These are phyloP conservation scores for Spisula subtruncata DNA, from an alignment of 2,888 invertebrate species.

Conservation along the genomic window DNA sequence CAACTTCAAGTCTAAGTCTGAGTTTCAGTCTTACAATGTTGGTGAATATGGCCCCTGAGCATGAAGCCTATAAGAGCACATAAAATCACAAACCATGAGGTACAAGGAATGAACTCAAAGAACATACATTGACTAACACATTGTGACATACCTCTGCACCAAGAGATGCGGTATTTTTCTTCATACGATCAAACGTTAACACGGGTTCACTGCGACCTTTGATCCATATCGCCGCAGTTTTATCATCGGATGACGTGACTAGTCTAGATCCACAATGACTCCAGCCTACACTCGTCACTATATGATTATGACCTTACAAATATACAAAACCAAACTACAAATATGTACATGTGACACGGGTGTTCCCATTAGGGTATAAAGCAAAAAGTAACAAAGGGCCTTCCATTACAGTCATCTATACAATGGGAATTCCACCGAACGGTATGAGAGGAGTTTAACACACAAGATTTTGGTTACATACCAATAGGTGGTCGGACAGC, in stretches of 20 bases:
- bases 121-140: not conserved
- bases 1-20: too few species aligned
- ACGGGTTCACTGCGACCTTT: conserved; percentile 82
- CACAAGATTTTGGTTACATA: not conserved
- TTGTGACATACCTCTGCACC: not conserved
- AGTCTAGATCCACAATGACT: conserved; percentile 82
- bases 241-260: conserved; percentile 85
- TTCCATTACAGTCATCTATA: too few species aligned
- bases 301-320: conserved; percentile 84
- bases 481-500: too few species aligned
- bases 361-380: too few species aligned
- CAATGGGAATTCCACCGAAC: too few species aligned
- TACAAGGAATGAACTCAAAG: not conserved
- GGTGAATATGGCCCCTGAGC: too few species aligned
- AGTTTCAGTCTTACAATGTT: too few species aligned
- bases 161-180: conserved; percentile 37
- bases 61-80: too few species aligned
- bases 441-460: too few species aligned
- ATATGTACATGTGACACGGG: too few species aligned
- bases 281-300: conserved; percentile 82
- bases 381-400: too few species aligned
- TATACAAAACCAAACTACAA: too few species aligned
- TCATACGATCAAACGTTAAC: conserved; percentile 77
- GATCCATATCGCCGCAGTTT: conserved; percentile 83
- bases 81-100: not conserved